Base-by-base conservation (phyloP, 2,888 invertebrate genomes). In the Darwinula stevensoni region DNA sequence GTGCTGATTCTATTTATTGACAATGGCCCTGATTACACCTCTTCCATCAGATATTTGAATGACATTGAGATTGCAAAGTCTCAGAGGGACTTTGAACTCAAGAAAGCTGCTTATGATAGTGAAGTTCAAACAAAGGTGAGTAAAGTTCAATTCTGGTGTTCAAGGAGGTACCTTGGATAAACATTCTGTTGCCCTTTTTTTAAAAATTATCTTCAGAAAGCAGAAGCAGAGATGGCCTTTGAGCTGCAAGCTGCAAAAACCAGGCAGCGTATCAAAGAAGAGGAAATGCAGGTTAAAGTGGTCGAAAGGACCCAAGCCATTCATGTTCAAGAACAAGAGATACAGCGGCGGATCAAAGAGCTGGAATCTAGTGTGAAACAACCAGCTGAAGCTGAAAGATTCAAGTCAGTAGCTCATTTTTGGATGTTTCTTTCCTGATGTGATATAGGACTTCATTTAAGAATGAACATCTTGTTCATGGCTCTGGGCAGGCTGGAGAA, bases 21-120 rank as follows among this genome's bases (percentile, higher is more conserved):
- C n/a, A n/a, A n/a, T n/a, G n/a, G n/a, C n/a, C n/a, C n/a, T n/a
- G n/a, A n/a, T n/a, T n/a, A n/a, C n/a, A n/a, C n/a, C n/a, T n/a
- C n/a, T n/a, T n/a, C n/a, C n/a, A n/a, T 35, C 32, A 49, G 49
- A 37, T 82, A 82, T 50, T 56, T 76, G 13, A 94, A 94, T 54
- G 88, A 94, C 48, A 84, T 86, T 1, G 88, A 91, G 52, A 88
- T 94, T 36, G 86, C 91, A 2, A 86, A 91, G 52, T 82, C 91
- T 0, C 76, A 84, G 48, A 60, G 91, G 38, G 88, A 94, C 53
- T 94, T 86, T 50, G 86, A 91, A 53, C 56, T 91, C 38, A 88
- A 94, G 50, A 88, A 94, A 51, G 88, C 91, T 4, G 74, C 76
- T 2, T 94, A 91, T 49, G 91, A 94, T 49, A 73, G 78, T 40